These are phyloP conservation scores for Cantharis lateralis DNA, from an alignment of 2,888 invertebrate species.

Conservation along the genomic window DNA sequence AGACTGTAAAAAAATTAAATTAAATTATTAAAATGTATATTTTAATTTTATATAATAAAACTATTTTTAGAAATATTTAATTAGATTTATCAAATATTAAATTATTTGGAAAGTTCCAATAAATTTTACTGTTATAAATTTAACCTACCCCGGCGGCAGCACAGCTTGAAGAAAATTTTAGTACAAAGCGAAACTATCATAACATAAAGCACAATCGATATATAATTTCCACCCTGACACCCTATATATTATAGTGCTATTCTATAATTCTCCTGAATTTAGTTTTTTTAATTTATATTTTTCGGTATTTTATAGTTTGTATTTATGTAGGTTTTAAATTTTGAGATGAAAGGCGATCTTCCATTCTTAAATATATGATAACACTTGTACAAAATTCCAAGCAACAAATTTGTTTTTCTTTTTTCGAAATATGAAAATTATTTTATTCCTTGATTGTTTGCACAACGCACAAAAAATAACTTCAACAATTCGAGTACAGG, in stretches of 20 bases:
- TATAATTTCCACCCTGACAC: not conserved
- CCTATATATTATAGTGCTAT: not conserved
- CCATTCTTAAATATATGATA: not conserved
- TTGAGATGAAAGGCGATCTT: not conserved
- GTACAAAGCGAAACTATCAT: not conserved
- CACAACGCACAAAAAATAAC: not conserved
- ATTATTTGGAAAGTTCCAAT: not conserved
- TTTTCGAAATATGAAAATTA: not conserved
- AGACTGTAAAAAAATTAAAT: no score
- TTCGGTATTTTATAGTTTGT: not conserved
- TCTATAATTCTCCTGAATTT: not conserved
- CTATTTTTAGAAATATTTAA: no score
- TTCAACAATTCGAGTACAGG: not conserved
- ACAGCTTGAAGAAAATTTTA: not conserved
- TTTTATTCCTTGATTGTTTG: not conserved
- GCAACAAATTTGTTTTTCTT: not conserved
- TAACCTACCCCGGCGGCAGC: not conserved
- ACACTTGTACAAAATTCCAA: not conserved
- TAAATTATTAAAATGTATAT: no score
- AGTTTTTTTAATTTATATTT: not conserved
- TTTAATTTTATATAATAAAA: no score
- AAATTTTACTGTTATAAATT: not conserved
- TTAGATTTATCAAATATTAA: not conserved
- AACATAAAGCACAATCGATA: not conserved
- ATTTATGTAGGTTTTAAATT: not conserved